Evolutionary conservation across 2,888 invertebrate genomes (phyloP), one percentile per base, ranked within the genome.

Genomic region (Phania funesta): DNA sequence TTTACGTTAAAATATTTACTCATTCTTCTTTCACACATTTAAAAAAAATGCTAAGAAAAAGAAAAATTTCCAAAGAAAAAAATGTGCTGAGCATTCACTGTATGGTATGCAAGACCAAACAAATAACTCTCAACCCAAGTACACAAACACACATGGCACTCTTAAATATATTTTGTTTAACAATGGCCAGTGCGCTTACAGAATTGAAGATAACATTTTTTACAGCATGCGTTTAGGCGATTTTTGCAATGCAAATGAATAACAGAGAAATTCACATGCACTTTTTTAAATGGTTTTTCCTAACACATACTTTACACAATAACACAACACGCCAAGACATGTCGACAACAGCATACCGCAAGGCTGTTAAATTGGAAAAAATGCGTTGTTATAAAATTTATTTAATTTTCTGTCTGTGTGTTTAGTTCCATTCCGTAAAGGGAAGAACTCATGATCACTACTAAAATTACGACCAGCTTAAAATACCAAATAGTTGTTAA

Each of bases 351-450:
- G 16, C 58, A 74, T 65, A 74, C 82, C 82, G 74, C 82, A 78
- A 78, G 78, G 60, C 78, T 70, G 78, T 65, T 58, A 58, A 82
- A 78, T 74, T 78, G 78, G 68, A 75, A 82, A 82, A 75, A 70
- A 64, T 77, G 74, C 65, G 74, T 74, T 73, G 81, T 50, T 76
- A 73, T 77, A 81, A 81, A 81, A 77, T 81, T 81, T 54, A 60
- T 76, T 70, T 56, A 41, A 64, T 46, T 50, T 54, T 68, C 26
- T n/a, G n/a, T n/a, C n/a, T n/a, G n/a, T n/a, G 13, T 56, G 32
- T 16, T 60, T 46, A 26, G 13, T 54, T 54, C 16, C 18, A 38
- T 46, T 52, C 20, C 26, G 20, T 20, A 24, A 41, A 56, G 29
- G 32, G 58, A 54, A 29, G 1, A 65, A 38, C 41, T 20, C 58